Evolutionary conservation across 2,888 invertebrate species (phyloP).

Genomic region (Lycia hirtaria): DNA sequence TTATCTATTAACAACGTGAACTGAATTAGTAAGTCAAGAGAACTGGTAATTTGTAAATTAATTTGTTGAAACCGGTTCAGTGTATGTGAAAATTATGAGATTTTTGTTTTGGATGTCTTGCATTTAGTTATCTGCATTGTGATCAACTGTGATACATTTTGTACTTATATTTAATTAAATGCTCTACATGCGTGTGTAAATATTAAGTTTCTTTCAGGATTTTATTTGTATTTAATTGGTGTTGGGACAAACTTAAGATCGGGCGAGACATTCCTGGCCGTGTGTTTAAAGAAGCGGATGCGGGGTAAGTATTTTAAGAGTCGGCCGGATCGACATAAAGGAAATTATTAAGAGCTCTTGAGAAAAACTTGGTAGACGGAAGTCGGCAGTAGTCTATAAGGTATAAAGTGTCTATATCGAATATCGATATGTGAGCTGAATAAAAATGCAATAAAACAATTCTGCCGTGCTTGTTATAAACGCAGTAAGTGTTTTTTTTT

Average conservation of each 20-base stretch:
- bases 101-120: not conserved
- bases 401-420: conserved; percentile 38
- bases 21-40: not conserved
- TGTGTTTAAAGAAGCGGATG: conserved; percentile 84
- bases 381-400: conserved; percentile 68
- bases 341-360: conserved; percentile 83
- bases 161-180: too few relatives aligned
- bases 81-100: not conserved
- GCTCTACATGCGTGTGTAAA: not conserved
- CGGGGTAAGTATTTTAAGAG: conserved; percentile 84
- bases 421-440: not conserved
- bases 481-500: too few relatives aligned
- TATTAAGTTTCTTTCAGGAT: not conserved
- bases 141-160: too few relatives aligned
- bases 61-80: not conserved
- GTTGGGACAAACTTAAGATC: conserved; percentile 71
- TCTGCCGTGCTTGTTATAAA: too few relatives aligned
- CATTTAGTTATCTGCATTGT: too few relatives aligned
- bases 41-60: not conserved
- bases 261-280: conserved; percentile 74
- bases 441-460: too few relatives aligned
- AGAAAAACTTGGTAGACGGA: conserved; percentile 75
- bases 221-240: conserved; percentile 76
- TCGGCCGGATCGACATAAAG: conserved; percentile 81
- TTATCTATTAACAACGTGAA: not conserved